These are phyloP conservation scores for Manis pentadactyla DNA, from an alignment of 2,797 vertebrate genomes.

Conservation along the genomic window DNA sequence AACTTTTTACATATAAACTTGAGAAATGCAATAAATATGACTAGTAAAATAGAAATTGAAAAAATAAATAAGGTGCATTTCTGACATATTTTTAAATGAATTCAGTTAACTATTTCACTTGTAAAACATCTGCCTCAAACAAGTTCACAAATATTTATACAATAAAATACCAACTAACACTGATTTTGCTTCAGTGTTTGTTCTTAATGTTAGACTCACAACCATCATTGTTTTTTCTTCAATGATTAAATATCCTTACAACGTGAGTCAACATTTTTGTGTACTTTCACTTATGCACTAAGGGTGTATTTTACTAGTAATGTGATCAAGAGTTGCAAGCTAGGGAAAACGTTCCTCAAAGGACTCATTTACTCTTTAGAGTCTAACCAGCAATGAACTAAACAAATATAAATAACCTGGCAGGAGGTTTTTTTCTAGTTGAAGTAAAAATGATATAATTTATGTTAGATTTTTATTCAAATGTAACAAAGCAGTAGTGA, in stretches of 20 bases:
- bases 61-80: neutral
- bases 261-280: constrained; percentile 29
- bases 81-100: neutral
- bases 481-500: constrained; percentile 60
- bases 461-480: constrained; percentile 66
- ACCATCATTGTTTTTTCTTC: neutral
- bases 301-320: constrained; percentile 10
- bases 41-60: neutral
- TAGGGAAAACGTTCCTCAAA: constrained; percentile 37
- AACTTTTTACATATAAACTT: neutral
- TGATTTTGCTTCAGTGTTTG: neutral
- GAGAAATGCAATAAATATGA: neutral
- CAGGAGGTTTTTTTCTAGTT: constrained; percentile 59
- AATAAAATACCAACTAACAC: neutral
- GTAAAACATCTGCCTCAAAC: neutral
- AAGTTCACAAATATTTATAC: constrained; percentile 21
- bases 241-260: constrained; percentile 41
- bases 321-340: neutral
- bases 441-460: constrained; percentile 59
- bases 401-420: constrained; percentile 61
- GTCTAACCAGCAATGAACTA: constrained; percentile 13
- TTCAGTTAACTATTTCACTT: neutral
- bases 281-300: neutral
- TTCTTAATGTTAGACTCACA: constrained; percentile 21
- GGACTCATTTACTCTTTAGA: constrained; percentile 33